Conservation (phyloP, 2,888 invertebrate species). For the Danaus chrysippus region DNA sequence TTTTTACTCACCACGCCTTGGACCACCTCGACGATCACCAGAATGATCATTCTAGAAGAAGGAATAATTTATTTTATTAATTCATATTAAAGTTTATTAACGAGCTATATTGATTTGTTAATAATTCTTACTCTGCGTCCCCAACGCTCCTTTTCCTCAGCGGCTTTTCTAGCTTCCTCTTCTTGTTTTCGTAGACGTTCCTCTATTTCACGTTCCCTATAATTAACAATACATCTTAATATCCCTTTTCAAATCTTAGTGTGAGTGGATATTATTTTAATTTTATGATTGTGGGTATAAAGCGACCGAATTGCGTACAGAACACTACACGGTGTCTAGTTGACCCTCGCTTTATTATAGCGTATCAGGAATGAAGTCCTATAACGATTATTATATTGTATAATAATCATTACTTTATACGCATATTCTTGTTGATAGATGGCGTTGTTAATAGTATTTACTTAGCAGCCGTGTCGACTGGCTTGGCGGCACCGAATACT, state of each 20-base stretch:
- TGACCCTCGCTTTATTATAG: slow-evolving; percentile 52
- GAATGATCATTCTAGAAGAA: slow-evolving; percentile 66
- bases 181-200: slow-evolving; percentile 86
- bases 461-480: slow-evolving; percentile 94
- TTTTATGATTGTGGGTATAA: slow-evolving; percentile 52
- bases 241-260: no score
- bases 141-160: slow-evolving; percentile 71
- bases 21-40: slow-evolving; percentile 61
- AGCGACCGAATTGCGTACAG: slow-evolving; percentile 56
- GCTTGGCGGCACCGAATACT: slow-evolving; percentile 96
- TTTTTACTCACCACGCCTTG: slow-evolving; percentile 59
- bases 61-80: slow-evolving; percentile 16
- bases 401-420: slow-evolving; percentile 46
- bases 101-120: not conserved
- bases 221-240: slow-evolving; percentile 14
- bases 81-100: not conserved
- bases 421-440: slow-evolving; percentile 34
- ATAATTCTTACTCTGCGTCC: slow-evolving; percentile 51
- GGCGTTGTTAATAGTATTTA: slow-evolving; percentile 37
- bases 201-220: slow-evolving; percentile 91
- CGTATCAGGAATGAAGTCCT: slow-evolving; percentile 41
- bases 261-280: no score
- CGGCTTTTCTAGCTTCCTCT: slow-evolving; percentile 62
- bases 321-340: slow-evolving; percentile 55
- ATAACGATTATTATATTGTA: slow-evolving; percentile 41